Percentiles rank a stretch among this genome's conserved stretches.
These are phyloP conservation scores for Danaus chrysippus DNA, from an alignment of 2,888 invertebrate species.

Conservation along the genomic window DNA sequence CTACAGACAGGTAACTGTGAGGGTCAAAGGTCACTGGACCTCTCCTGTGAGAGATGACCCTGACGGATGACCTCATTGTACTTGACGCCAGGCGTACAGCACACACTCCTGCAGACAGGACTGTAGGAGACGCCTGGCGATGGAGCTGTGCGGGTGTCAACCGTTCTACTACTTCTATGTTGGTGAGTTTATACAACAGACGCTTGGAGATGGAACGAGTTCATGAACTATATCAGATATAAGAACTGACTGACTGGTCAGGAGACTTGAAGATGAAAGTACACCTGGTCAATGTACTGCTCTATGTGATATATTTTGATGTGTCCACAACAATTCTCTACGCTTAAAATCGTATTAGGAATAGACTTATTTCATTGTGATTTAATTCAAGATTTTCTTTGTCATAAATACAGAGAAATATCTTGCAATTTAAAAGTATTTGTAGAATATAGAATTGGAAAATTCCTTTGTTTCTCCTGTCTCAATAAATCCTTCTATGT, in stretches of 20 bases:
- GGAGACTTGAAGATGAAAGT: too few relatives aligned
- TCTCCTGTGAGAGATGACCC: not conserved
- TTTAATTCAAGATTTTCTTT: too few relatives aligned
- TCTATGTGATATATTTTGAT: too few relatives aligned
- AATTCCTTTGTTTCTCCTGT: too few relatives aligned
- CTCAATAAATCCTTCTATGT: too few relatives aligned
- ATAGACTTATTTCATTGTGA: too few relatives aligned
- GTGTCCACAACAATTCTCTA: too few relatives aligned
- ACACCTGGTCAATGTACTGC: too few relatives aligned
- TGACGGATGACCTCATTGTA: not conserved
- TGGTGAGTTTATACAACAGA: slow-evolving; percentile 46
- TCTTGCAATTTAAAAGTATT: too few relatives aligned
- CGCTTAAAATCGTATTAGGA: too few relatives aligned
- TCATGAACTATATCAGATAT: slow-evolving; percentile 56
- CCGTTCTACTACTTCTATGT: slow-evolving; percentile 81
- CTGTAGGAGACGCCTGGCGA: slow-evolving; percentile 73
- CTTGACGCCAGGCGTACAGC: slow-evolving; percentile 71
- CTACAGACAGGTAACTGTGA: slow-evolving; percentile 15
- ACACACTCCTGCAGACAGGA: slow-evolving; percentile 76
- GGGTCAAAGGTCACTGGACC: not conserved
- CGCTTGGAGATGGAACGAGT: not conserved
- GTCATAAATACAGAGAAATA: too few relatives aligned
- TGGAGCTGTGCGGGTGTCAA: slow-evolving; percentile 76
- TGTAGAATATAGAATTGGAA: not conserved
- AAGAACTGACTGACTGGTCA: slow-evolving; percentile 57